Evolutionary conservation across 2,888 invertebrate genomes (phyloP).

Genomic region (Adineta ricciae): DNA sequence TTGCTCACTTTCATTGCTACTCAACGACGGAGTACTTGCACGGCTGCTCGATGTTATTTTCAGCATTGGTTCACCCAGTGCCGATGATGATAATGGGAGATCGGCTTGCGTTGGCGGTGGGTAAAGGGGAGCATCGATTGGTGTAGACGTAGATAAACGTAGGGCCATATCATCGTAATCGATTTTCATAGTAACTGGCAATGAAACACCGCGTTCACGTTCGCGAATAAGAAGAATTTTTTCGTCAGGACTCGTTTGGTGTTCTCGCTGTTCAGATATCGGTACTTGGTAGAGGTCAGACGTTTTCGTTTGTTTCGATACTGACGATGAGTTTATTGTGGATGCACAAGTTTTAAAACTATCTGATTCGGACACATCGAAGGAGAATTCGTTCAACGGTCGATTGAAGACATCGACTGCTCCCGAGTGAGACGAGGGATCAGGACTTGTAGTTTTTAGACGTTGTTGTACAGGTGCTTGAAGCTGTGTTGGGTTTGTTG

Average conservation of each 20-base stretch:
- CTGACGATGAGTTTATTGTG: background rate
- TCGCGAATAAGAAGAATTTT: background rate
- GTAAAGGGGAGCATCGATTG: background rate
- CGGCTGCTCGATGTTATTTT: background rate
- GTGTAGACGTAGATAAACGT: slow-evolving; percentile 6
- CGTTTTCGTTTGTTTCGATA: background rate
- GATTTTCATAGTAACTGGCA: background rate
- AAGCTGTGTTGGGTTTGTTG: background rate
- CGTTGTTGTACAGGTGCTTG: background rate
- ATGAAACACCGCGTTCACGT: background rate
- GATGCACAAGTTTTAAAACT: slow-evolving; percentile 16
- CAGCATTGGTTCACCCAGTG: background rate
- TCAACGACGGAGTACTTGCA: background rate
- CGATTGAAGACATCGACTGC: background rate
- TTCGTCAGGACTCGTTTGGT: background rate
- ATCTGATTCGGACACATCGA: background rate
- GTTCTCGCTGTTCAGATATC: background rate
- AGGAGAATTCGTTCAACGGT: slow-evolving; percentile 7
- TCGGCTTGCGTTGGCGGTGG: background rate
- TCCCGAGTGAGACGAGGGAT: background rate
- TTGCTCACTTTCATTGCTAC: background rate
- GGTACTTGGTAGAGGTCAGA: background rate
- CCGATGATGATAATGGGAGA: background rate
- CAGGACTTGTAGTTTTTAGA: background rate
- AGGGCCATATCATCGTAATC: background rate